These are phyloP conservation scores for Siniperca knerii DNA, from an alignment of 2,113 vertebrate species.

Conservation along the genomic window DNA sequence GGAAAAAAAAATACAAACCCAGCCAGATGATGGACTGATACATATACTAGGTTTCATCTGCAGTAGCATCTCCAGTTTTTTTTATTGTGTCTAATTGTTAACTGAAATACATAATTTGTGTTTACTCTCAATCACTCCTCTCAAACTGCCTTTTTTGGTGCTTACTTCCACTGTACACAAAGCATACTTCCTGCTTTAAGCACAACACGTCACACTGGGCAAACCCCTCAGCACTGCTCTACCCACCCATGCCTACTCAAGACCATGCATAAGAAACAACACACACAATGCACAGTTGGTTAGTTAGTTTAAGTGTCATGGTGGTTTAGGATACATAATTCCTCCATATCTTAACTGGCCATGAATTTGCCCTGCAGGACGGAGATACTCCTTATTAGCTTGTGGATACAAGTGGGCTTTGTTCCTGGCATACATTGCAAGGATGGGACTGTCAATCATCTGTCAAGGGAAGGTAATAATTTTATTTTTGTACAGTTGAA, in stretches of 20 bases:
- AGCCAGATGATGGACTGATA: background rate
- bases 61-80: background rate
- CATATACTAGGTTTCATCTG: background rate
- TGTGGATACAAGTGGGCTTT: conserved; percentile 61
- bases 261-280: conserved; percentile 2
- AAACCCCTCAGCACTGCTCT: conserved; percentile 33
- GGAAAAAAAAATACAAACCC: background rate
- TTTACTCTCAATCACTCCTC: background rate
- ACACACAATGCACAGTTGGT: conserved; percentile 14
- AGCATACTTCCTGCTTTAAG: conserved; percentile 70
- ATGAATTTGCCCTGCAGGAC: conserved; percentile 59
- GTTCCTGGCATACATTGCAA: conserved; percentile 3
- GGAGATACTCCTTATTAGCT: conserved; percentile 44
- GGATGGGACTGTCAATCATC: conserved; percentile 2
- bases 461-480: conserved; percentile 78
- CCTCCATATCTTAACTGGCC: background rate
- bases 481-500: background rate
- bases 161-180: conserved; percentile 44
- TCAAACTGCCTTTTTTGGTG: conserved; percentile 38
- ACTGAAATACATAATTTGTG: background rate
- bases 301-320: background rate
- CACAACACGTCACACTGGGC: conserved; percentile 39
- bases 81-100: background rate
- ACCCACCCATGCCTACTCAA: conserved; percentile 5
- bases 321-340: conserved; percentile 13